Evolutionary conservation across 2,888 invertebrate species (phyloP).

Genomic region (Neoascia interrupta): DNA sequence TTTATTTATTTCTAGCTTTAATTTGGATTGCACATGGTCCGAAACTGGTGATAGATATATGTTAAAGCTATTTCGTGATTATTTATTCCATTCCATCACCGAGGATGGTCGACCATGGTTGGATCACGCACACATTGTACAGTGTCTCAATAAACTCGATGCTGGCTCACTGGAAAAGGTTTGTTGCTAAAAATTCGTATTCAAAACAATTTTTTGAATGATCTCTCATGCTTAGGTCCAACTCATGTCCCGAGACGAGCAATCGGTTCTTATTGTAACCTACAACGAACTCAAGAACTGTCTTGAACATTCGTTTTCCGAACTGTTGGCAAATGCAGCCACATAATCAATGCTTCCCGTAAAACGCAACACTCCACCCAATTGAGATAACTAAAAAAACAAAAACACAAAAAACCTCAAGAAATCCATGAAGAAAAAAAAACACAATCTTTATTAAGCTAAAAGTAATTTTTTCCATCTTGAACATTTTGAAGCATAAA

Average conservation of each 20-base stretch:
- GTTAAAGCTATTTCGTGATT: constrained; percentile 98
- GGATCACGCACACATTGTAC: constrained; percentile 96
- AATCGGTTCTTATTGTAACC: constrained; percentile 96
- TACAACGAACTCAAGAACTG: constrained; percentile 97
- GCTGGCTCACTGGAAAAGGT: constrained; percentile 90
- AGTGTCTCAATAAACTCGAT: constrained; percentile 95
- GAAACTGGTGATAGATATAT: constrained; percentile 99
- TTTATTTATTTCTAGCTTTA: constrained; percentile 83
- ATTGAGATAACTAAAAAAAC: constrained; percentile 70
- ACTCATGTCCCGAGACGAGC: constrained; percentile 97
- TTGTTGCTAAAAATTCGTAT: constrained; percentile 78
- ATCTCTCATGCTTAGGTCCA: constrained; percentile 84
- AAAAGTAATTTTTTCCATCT: constrained; percentile 71
- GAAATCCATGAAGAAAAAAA: constrained; percentile 69
- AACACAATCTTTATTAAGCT: constrained; percentile 71
- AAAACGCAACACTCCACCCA: constrained; percentile 47
- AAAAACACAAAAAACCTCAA: constrained; percentile 59
- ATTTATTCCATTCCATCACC: constrained; percentile 96
- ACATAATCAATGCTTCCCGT: constrained; percentile 75
- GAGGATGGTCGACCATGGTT: constrained; percentile 97
- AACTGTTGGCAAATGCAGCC: constrained; percentile 81
- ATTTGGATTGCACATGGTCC: constrained; percentile 96
- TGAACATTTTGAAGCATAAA: constrained; percentile 60
- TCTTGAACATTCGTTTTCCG: constrained; percentile 94
- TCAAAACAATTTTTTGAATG: not conserved